Evolutionary conservation across 2,113 vertebrate genomes (phyloP), one percentile per base, ranked within the genome.

Genomic region (Pachyramphus minor): DNA sequence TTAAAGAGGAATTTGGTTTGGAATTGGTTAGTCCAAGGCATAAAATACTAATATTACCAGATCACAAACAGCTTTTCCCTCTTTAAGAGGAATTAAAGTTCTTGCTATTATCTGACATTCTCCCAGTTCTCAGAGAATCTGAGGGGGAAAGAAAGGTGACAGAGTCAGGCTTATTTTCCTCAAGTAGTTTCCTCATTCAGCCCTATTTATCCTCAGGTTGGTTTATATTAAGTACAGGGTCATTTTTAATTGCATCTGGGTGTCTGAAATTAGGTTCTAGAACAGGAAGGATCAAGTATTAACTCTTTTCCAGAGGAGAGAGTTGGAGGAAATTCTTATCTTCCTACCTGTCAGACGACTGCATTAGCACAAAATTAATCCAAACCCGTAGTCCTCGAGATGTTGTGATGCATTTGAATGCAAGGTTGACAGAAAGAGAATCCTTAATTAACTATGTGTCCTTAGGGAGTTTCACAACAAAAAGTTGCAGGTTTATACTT

Each of bases 341-440:
- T 95, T 84, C 68, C 44, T 78, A 31, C 81, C 52, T 91, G 18
- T 93, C 73, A 91, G 55, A 78, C 67, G 84, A 75, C 73, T 78
- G 60, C 11, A 14, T 63, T 86, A 88, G 64, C 68, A 88, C 76
- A 87, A 86, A 75, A 55, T 55, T 73, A 86, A 77, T 89, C 87
- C 41, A 89, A 84, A 89, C 90, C 77, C 89, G 55, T 96, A 55
- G 64, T 63, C 60, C 39, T n/a, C 30, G 67, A 85, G 73, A 84
- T 90, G 64, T 23, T 91, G 89, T 68, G 86, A 75, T 92, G 89
- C 94, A 78, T 89, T 59, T 91, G 84, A 93, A 90, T 92, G 74
- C 7, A 28, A 56, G 22, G 87, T 87, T 89, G 80, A 95, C 77
- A 72, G 87, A 80, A 89, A 80, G 45, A 84, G 83, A 94, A 90